These are phyloP conservation scores for Cosmorhoe ocellata DNA, from an alignment of 2,888 invertebrate species.

Conservation along the genomic window DNA sequence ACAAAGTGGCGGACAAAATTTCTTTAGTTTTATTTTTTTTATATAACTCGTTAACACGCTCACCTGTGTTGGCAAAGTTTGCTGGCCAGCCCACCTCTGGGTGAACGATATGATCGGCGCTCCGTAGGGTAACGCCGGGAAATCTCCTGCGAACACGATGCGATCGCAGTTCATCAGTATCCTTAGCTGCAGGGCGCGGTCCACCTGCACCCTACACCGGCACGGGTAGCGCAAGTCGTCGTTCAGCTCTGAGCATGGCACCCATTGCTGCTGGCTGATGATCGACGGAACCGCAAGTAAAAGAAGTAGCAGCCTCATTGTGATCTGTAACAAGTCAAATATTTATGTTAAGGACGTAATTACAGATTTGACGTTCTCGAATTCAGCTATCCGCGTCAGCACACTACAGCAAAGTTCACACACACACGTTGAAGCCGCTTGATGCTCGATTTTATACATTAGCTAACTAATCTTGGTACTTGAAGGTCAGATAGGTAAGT, in stretches of 20 bases:
- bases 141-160: slow-evolving; percentile 90
- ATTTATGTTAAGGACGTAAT: too few relatives aligned
- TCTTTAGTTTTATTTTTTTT: too few relatives aligned
- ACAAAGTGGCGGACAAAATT: too few relatives aligned
- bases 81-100: slow-evolving; percentile 91
- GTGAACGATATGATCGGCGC: slow-evolving; percentile 91
- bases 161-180: slow-evolving; percentile 92
- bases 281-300: slow-evolving; percentile 55
- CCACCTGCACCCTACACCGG: slow-evolving; percentile 78
- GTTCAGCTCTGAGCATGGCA: slow-evolving; percentile 90
- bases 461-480: too few relatives aligned
- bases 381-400: too few relatives aligned
- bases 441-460: too few relatives aligned
- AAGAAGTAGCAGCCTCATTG: slow-evolving; percentile 64
- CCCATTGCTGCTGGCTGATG: slow-evolving; percentile 78
- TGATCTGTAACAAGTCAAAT: slow-evolving; percentile 47
- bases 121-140: slow-evolving; percentile 88
- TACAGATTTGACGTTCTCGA: too few relatives aligned
- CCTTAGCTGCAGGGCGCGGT: slow-evolving; percentile 68
- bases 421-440: too few relatives aligned
- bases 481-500: too few relatives aligned
- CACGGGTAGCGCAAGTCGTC: slow-evolving; percentile 90
- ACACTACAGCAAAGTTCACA: too few relatives aligned
- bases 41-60: slow-evolving; percentile 28
- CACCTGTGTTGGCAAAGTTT: slow-evolving; percentile 90